These are phyloP conservation scores for Macroglossus sobrinus DNA, from an alignment of 2,113 vertebrate species.

Conservation along the genomic window DNA sequence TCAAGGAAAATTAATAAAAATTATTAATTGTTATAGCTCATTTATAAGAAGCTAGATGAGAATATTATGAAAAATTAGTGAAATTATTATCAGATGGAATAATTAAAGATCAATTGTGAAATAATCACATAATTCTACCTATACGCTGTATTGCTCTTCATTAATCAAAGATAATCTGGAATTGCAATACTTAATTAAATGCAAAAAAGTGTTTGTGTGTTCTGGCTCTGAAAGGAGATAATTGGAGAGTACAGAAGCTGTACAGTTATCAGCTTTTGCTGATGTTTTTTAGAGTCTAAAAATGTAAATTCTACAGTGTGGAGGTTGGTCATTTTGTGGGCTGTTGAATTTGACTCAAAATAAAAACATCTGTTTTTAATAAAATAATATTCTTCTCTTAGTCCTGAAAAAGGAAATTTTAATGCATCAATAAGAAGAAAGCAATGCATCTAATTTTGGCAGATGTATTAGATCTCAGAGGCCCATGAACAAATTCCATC, in stretches of 20 bases:
- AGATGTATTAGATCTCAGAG: conserved; percentile 1
- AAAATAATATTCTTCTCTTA: background rate
- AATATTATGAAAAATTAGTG: conserved; percentile 77
- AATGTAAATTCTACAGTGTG: conserved; percentile 13
- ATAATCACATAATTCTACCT: conserved; percentile 78
- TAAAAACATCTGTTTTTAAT: background rate
- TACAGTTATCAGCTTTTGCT: conserved; percentile 55
- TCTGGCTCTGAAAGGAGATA: conserved; percentile 71
- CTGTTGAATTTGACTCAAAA: background rate
- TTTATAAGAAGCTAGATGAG: conserved; percentile 72
- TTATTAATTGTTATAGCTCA: conserved; percentile 76
- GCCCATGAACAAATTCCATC: background rate
- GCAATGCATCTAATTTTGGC: background rate
- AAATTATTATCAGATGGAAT: conserved; percentile 78
- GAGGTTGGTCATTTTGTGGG: background rate
- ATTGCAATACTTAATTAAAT: conserved; percentile 78
- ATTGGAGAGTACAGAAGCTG: conserved; percentile 68
- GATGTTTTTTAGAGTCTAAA: conserved; percentile 59
- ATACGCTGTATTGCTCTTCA: conserved; percentile 73
- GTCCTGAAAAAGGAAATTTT: background rate
- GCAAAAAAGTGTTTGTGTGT: conserved; percentile 76
- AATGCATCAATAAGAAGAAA: background rate
- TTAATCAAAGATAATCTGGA: conserved; percentile 79
- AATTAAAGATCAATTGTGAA: conserved; percentile 80
- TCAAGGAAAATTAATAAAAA: conserved; percentile 75